Conservation (phyloP, 2,797 vertebrate species). For the Amazonetta brasiliensis region DNA sequence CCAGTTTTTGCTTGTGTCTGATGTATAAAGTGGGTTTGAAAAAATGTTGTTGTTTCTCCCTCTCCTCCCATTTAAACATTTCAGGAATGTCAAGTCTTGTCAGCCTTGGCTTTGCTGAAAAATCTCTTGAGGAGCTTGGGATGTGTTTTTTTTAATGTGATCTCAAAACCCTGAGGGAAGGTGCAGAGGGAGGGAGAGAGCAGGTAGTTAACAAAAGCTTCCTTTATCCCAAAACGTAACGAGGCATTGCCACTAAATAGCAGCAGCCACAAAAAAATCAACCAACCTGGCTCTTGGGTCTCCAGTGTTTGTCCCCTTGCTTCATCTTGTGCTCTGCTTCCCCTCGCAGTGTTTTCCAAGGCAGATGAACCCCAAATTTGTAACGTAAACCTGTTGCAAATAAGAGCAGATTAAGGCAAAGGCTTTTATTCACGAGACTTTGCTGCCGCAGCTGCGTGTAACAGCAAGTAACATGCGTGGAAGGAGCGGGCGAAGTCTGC, state of each 20-base stretch:
- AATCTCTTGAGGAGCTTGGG: constrained; percentile 8
- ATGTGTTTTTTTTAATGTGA: constrained; percentile 32
- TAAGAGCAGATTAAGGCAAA: neutral
- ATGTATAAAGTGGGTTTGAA: constrained; percentile 51
- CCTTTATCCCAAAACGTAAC: constrained; percentile 34
- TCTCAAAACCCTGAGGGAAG: constrained; percentile 28
- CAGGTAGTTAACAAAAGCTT: constrained; percentile 58
- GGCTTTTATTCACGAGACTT: neutral
- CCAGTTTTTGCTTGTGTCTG: constrained; percentile 39
- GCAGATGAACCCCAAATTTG: neutral
- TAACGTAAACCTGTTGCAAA: neutral
- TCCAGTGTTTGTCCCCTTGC: fast-evolving
- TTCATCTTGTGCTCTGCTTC: neutral
- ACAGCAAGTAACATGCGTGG: neutral
- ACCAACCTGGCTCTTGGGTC: neutral
- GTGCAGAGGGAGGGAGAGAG: neutral
- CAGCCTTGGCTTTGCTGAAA: constrained; percentile 40
- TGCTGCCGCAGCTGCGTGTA: neutral
- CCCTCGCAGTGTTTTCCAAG: neutral
- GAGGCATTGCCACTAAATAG: constrained; percentile 18
- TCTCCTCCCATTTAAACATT: constrained; percentile 46
- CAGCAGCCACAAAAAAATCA: neutral
- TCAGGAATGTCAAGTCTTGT: constrained; percentile 68
- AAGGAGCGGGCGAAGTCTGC: neutral
- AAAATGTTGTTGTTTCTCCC: constrained; percentile 40